Base-by-base conservation (phyloP, 2,113 vertebrate genomes). In the Sialia sialis region DNA sequence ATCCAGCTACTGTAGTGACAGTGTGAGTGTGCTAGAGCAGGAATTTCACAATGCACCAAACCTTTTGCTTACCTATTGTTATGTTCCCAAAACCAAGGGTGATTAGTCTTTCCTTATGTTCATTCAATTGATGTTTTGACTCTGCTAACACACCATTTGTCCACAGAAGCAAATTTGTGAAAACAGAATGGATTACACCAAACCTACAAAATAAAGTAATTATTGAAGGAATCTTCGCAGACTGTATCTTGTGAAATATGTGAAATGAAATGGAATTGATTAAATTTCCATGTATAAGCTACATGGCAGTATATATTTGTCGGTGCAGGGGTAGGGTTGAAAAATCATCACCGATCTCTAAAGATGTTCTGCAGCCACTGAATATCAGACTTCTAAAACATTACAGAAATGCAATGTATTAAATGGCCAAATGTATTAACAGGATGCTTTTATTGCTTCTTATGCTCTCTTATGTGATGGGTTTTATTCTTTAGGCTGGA, bases 111-210 rank as follows among this genome's bases (percentile, higher is more conserved):
- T 98, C 99, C 77, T 98, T 98, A 59, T 99, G 99, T 83, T 99
- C 98, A 32, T 98, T 99, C 75, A 99, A 94, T 44, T 99, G 99
- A 93, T 99, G 99, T 89, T 99, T 99, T 6, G 99, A 98, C 91
- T 99, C 99, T 4, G 99, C 98, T 97, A 99, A 97, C 80, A 99
- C 98, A 0, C 99, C 98, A 36, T 98, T 99, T 97, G 98, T 98
- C 99, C 99, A 99, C 84, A 99, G 95, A 25, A 99, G 98, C 51
- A 99, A 97, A 97, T 99, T 99, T 69, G 99, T 99, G 94, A 99
- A 99, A 84, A 99, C 99, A 0, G 99, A 99, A 66, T 99, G 99
- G 94, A 99, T 99, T 81, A 99, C 98, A 20, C 99, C 99, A 81
- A 99, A 99, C 91, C 99, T 99, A 96, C 26, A 82, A 97, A 84